Evolutionary conservation across 2,797 vertebrate genomes (phyloP).

Genomic region (Eptatretus atami): DNA sequence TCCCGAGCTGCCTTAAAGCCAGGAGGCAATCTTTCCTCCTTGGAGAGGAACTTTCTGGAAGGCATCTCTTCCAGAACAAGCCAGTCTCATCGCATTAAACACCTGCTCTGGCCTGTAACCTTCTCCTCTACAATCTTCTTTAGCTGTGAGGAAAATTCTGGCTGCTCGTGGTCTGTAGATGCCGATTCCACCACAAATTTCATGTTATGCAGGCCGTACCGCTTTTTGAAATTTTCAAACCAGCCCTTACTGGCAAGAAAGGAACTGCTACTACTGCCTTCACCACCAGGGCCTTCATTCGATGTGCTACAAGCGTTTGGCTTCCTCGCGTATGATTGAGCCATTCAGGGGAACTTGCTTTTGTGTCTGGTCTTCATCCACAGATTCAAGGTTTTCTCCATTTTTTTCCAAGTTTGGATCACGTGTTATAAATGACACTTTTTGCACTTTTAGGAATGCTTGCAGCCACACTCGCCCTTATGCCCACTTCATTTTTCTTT

Average conservation of each 20-base stretch:
- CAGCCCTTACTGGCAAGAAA: background rate
- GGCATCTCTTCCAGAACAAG: background rate
- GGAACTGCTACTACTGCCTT: background rate
- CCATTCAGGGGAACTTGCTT: background rate
- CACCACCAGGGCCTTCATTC: background rate
- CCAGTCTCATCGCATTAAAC: slow-evolving; percentile 2
- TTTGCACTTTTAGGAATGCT: background rate
- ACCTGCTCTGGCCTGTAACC: slow-evolving; percentile 1
- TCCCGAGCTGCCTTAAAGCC: background rate
- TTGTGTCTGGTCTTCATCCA: slow-evolving; percentile 5
- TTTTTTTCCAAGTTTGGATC: slow-evolving; percentile 1
- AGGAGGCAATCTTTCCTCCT: background rate
- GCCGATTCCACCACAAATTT: background rate
- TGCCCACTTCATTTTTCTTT: no score
- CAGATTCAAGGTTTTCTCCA: slow-evolving; percentile 1
- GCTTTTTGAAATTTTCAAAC: slow-evolving; percentile 3
- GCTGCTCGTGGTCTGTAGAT: background rate
- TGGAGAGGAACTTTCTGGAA: background rate
- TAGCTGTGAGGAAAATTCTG: background rate
- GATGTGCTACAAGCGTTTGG: background rate
- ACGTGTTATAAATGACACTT: background rate
- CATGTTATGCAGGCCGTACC: background rate
- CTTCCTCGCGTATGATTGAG: background rate
- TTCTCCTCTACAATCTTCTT: background rate
- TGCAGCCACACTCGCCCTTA: no score